Conservation (phyloP, 2,113 vertebrate species). For the Puma concolor region DNA sequence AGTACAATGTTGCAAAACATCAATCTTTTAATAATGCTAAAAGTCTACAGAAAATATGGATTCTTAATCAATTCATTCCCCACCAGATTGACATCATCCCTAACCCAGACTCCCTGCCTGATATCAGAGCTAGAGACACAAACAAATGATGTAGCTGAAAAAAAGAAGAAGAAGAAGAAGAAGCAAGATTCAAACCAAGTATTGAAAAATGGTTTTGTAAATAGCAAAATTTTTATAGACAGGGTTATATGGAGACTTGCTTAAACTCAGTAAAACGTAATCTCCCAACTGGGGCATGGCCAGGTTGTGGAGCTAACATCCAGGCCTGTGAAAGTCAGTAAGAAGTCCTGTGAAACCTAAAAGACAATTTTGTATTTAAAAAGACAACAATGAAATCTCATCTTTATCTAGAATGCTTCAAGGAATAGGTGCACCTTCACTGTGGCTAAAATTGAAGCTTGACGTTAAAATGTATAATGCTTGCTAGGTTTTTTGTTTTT, state of each 20-base stretch:
- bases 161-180: too few relatives aligned
- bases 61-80: constrained; percentile 22
- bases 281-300: not conserved
- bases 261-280: not conserved
- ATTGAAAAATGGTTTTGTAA: not conserved
- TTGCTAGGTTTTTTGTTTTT: not conserved
- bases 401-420: not conserved
- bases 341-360: not conserved
- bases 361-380: constrained; percentile 16
- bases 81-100: not conserved
- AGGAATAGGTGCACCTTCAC: not conserved
- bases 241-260: not conserved
- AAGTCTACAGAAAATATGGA: not conserved
- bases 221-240: not conserved
- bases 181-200: not conserved
- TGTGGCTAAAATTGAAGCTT: constrained; percentile 11
- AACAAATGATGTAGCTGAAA: not conserved
- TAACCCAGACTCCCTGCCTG: not conserved
- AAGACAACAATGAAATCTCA: not conserved
- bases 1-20: not conserved
- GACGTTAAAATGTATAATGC: not conserved
- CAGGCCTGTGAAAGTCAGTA: not conserved
- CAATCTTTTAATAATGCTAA: constrained; percentile 13
- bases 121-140: not conserved
- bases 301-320: not conserved